phyloP scores from a whole-genome alignment of 2,888 invertebrate species.

The Euproctis similis region DNA sequence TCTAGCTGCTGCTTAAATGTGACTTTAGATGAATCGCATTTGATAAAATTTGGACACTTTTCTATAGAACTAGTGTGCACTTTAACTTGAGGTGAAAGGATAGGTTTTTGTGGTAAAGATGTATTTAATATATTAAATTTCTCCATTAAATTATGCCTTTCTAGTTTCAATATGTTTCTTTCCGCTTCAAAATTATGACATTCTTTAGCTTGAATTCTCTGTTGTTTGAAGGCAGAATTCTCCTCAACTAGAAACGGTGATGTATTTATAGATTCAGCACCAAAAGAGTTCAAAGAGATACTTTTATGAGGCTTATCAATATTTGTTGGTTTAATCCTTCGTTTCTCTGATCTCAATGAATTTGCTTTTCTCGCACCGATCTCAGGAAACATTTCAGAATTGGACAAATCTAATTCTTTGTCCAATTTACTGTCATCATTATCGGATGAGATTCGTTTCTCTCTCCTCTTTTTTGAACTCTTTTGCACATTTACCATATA shows the following conservation, averaged over 20 bases:
- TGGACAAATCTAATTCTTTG: conserved; percentile 47
- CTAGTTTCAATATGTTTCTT: conserved; percentile 58
- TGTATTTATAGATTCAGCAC: conserved; percentile 46
- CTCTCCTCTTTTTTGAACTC: conserved; percentile 52
- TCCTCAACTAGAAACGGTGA: conserved; percentile 47
- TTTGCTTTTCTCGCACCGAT: conserved; percentile 57
- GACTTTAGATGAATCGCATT: conserved; percentile 60
- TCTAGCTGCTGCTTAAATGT: conserved; percentile 70
- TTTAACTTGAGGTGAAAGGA: conserved; percentile 44
- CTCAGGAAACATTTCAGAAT: conserved; percentile 60
- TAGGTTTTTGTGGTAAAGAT: conserved; percentile 34
- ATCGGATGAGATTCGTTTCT: conserved; percentile 44
- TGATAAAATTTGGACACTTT: conserved; percentile 38
- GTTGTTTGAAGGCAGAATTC: conserved; percentile 53
- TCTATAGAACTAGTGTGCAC: conserved; percentile 41
- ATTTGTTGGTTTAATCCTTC: conserved; percentile 73
- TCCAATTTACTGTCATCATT: conserved; percentile 35
- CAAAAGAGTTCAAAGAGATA: conserved; percentile 53
- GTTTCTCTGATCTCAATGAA: conserved; percentile 46
- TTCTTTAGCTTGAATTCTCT: conserved; percentile 47
- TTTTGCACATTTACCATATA: conserved; percentile 48
- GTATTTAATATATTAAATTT: conserved; percentile 62
- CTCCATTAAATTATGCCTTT: conserved; percentile 62
- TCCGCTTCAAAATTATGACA: conserved; percentile 52
- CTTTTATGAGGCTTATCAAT: conserved; percentile 53